Evolutionary conservation across 2,113 vertebrate genomes (phyloP), one percentile per base, ranked within the genome.

Genomic region (Catagonus wagneri): DNA sequence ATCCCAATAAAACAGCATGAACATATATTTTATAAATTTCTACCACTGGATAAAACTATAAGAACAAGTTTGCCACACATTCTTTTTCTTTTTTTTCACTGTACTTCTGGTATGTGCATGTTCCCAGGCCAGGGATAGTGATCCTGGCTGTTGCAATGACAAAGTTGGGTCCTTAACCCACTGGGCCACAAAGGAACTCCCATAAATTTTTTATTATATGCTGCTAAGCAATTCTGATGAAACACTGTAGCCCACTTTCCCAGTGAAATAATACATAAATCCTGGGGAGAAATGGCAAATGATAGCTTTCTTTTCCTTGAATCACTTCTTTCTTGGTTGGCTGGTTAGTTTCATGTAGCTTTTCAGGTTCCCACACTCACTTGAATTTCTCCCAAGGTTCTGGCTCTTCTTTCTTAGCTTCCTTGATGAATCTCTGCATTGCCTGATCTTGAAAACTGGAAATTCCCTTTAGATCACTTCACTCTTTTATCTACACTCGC

Each of bases 401-500:
- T n/a, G 6, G 6, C 19, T 68, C 9, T 66, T 54, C 34, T 17
- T 69, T 61, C 29, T 25, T 3, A 50, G 36, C 68, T 60, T 84
- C 27, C 22, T 84, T 61, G n/a, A 4, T 13, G 52, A 25, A 84
- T 56, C 11, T 44, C 27, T 58, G 39, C 1, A 63, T 8, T 90
- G 39, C 12, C 10, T 83, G 50, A 58, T 0, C 7, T 52, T 23
- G 65, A 36, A 90, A 50, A 5, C 50, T 17, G 32, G 23, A 36
- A 5, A 8, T 19, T 27, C 1, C 2, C 1, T 4, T 50, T 58
- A 22, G 19, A 29, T 29, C 1, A 1, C 44, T 34, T 56, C 32
- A 52, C 1, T 76, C 2, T 61, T 86, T 76, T 58, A 63, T 29
- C 27, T 76, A 6, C 39, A n/a, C 20, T 72, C 16, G 29, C 3